These are phyloP conservation scores for Alaudala cheleensis DNA, from an alignment of 2,113 vertebrate genomes.

Conservation along the genomic window DNA sequence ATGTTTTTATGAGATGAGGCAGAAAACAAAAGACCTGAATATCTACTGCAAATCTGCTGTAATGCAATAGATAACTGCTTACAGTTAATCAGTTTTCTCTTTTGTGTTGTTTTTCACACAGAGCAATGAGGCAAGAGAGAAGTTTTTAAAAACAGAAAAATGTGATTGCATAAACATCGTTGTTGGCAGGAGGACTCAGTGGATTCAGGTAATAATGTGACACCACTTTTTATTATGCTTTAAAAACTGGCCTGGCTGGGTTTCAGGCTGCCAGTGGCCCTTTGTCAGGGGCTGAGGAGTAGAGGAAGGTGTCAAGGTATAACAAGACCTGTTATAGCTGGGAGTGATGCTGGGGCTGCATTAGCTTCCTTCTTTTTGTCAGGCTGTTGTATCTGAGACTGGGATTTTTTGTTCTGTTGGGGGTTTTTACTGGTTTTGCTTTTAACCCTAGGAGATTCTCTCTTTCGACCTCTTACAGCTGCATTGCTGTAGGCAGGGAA, in stretches of 20 bases:
- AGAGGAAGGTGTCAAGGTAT: neutral
- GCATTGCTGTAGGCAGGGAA: rapidly evolving
- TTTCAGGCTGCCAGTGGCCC: neutral
- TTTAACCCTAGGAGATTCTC: neutral
- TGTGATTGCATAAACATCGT: constrained; percentile 39
- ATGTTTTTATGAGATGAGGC: neutral
- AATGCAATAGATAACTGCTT: neutral
- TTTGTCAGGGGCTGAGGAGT: neutral
- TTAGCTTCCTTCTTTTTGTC: neutral
- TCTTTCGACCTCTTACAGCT: neutral
- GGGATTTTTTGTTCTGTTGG: neutral
- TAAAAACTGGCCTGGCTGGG: neutral
- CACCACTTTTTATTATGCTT: neutral
- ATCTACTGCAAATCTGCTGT: neutral
- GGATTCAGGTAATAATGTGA: constrained; percentile 56
- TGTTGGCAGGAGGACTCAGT: constrained; percentile 28
- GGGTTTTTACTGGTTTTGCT: neutral
- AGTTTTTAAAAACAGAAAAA: constrained; percentile 58
- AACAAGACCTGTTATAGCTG: neutral
- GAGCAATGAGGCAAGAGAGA: constrained; percentile 45
- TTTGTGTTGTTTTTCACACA: constrained; percentile 42
- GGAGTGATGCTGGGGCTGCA: neutral
- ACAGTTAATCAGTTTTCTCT: constrained; percentile 3
- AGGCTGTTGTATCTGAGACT: neutral
- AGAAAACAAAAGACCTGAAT: neutral